These are phyloP conservation scores for Brenthis daphne DNA, from an alignment of 2,888 invertebrate genomes.

Conservation along the genomic window DNA sequence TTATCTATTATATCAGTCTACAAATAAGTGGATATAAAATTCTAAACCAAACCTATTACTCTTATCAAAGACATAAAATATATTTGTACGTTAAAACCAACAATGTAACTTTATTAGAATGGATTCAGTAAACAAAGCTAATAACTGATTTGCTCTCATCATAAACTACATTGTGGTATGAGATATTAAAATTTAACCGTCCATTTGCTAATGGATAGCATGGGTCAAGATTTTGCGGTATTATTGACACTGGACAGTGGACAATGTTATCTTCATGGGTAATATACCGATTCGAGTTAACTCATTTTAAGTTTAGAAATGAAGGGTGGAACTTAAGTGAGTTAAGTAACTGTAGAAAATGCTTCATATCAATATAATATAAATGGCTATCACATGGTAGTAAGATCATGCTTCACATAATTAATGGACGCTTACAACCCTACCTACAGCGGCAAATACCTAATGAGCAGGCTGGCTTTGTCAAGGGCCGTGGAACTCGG, in stretches of 20 bases:
- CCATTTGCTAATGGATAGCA: slow-evolving; percentile 47
- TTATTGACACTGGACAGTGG: slow-evolving; percentile 28
- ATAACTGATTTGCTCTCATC: slow-evolving; percentile 35
- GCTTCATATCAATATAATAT: no score
- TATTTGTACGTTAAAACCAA: slow-evolving; percentile 2
- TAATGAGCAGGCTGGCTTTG: no score
- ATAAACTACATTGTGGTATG: slow-evolving; percentile 38
- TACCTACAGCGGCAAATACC: no score
- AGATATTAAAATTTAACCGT: slow-evolving; percentile 51
- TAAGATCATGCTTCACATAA: no score
- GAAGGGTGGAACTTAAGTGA: not conserved
- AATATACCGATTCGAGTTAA: slow-evolving; percentile 31
- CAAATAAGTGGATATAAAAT: not conserved
- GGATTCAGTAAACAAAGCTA: slow-evolving; percentile 36
- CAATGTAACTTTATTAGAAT: slow-evolving; percentile 18
- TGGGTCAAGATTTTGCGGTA: slow-evolving; percentile 31
- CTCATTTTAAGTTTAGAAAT: not conserved
- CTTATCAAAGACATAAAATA: slow-evolving; percentile 8
- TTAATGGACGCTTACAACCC: no score
- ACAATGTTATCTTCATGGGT: slow-evolving; percentile 26
- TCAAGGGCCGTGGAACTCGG: no score
- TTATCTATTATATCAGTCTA: no score
- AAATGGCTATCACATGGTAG: no score
- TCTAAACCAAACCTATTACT: no score
- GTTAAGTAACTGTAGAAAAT: no score